Evolutionary conservation across 2,888 invertebrate species (phyloP), one percentile per base, ranked within the genome.

Genomic region (Zygaena filipendulae): DNA sequence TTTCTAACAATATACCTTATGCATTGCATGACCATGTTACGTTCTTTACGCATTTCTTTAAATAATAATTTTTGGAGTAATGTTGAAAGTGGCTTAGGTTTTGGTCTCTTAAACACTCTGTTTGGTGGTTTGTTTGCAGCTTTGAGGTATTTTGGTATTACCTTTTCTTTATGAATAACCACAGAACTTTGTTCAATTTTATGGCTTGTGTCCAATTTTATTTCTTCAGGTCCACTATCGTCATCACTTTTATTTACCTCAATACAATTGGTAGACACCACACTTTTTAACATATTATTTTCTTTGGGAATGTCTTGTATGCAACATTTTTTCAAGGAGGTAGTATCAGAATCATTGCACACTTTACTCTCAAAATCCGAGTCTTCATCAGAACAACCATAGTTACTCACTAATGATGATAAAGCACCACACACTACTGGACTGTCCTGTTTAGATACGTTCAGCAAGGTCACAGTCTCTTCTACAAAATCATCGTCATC

Each of bases 21-120:
- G 71, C 95, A 95, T 59, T 96, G 95, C 14, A 94, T 80, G 26
- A 96, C 81, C 24, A 91, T 79, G 67, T 95, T 96, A 28, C 95
- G 81, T 66, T 96, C 96, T 45, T 91, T 90, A 38, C 87, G 81
- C 42, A 96, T 92, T 58, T 95, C 92, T 32, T 83, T 82, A 25
- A 84, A 84, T 30, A 96, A 69, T 13, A 96, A 62, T 53, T 86
- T 88, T 45, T 88, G 85, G 27, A 91, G 64, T 40, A 91, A 69
- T 8, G 87, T 87, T 18, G 82, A 80, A 39, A 74, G 80, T 13
- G 46, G 40, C 25, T 27, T 33, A 16, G 29, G 20, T 35, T 56
- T 57, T 26, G 49, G 35, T 36, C 39, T 11, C 33, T 32, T 21
- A 12, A 32, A 32, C 30, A 37, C 21, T 27, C 14, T 29, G 31